These are phyloP conservation scores for Drosophila nigritarsus DNA, from an alignment of 2,888 invertebrate species.

Conservation along the genomic window DNA sequence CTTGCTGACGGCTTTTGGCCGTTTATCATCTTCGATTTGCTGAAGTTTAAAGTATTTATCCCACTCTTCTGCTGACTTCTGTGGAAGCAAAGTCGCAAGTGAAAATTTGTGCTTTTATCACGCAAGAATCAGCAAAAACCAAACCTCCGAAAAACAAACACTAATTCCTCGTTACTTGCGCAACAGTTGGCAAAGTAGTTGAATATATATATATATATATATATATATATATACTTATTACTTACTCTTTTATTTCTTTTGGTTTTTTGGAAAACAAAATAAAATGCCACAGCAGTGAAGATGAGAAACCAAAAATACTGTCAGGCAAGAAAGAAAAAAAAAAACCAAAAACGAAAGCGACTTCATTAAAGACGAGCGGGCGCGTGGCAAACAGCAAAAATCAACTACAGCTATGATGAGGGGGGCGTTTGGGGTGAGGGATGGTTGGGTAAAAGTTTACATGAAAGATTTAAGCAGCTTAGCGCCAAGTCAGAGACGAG, in stretches of 20 bases:
- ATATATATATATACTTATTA: conserved; percentile 19
- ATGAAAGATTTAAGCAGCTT: conserved; percentile 79
- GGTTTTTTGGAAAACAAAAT: conserved; percentile 30
- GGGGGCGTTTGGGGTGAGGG: conserved; percentile 12
- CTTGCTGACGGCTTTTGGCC: conserved; percentile 14
- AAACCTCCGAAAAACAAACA: neutral
- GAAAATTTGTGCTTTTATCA: conserved; percentile 75
- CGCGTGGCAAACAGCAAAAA: conserved; percentile 45
- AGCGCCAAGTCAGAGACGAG: conserved; percentile 68
- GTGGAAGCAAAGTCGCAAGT: conserved; percentile 51
- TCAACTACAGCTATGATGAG: conserved; percentile 49
- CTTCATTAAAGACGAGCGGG: conserved; percentile 68
- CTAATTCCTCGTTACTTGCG: conserved; percentile 31
- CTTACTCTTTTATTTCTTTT: neutral
- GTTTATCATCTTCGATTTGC: conserved; percentile 28
- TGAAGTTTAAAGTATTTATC: conserved; percentile 49
- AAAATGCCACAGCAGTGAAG: conserved; percentile 33
- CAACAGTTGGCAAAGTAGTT: conserved; percentile 70
- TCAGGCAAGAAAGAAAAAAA: conserved; percentile 12
- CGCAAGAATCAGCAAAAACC: conserved; percentile 60
- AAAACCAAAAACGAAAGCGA: conserved; percentile 54
- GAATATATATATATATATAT: conserved; percentile 22
- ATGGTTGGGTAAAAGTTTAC: conserved; percentile 67
- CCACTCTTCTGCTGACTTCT: conserved; percentile 39
- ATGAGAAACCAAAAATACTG: conserved; percentile 22